These are phyloP conservation scores for Heterochromis multidens DNA, from an alignment of 2,113 vertebrate genomes.

Conservation along the genomic window DNA sequence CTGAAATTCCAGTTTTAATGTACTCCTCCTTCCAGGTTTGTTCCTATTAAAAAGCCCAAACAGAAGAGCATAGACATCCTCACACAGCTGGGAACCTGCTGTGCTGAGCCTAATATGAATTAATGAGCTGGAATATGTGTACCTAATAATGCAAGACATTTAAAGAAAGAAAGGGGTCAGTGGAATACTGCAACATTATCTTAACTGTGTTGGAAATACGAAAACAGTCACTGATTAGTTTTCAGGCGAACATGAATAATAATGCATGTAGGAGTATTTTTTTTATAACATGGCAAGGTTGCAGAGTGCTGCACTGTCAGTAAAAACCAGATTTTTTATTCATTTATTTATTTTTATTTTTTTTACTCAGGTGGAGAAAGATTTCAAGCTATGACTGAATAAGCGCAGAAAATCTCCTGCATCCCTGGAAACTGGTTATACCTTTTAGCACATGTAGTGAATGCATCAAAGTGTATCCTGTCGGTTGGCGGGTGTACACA, in stretches of 20 bases:
- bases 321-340: neutral
- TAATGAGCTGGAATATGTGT: conserved; percentile 6
- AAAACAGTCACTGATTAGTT: neutral
- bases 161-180: neutral
- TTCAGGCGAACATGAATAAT: neutral
- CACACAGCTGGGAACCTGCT: neutral
- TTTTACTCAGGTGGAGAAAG: neutral
- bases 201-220: neutral
- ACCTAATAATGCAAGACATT: conserved; percentile 1
- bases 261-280: neutral
- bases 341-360: neutral
- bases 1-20: neutral
- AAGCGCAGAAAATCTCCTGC: neutral
- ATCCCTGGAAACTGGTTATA: neutral
- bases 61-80: neutral
- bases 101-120: conserved; percentile 2
- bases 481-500: neutral
- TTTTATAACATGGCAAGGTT: neutral
- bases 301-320: neutral
- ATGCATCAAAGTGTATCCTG: conserved; percentile 19
- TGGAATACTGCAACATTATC: neutral
- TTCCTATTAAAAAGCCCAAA: neutral
- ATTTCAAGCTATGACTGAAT: neutral
- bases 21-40: neutral
- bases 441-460: neutral